Conservation (phyloP, 2,888 invertebrate genomes). For the Lasiommata megera region DNA sequence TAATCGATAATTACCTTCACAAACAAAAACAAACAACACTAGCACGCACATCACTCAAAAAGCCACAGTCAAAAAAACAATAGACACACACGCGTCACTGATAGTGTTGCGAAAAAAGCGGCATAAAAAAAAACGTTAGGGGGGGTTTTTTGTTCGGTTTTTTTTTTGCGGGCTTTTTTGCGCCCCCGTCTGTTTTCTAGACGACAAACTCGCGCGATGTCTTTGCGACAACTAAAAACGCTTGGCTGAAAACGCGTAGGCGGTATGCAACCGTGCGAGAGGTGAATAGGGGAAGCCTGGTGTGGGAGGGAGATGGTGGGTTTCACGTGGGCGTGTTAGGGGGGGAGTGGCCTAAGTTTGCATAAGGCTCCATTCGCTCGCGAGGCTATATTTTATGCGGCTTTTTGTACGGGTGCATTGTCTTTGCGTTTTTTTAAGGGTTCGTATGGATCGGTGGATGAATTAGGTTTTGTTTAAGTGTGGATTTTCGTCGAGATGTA, state of each 20-base stretch:
- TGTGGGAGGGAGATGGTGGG: constrained; percentile 45
- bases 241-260: constrained; percentile 66
- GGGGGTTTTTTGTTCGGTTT: neutral
- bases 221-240: constrained; percentile 76
- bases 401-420: constrained; percentile 72
- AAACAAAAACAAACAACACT: constrained; percentile 41
- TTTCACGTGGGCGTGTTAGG: constrained; percentile 57
- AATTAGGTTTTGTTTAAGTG: constrained; percentile 15
- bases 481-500: constrained; percentile 16
- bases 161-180: constrained; percentile 40
- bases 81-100: constrained; percentile 39
- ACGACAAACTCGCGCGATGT: constrained; percentile 60
- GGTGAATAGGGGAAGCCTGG: constrained; percentile 36
- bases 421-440: constrained; percentile 56
- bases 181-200: constrained; percentile 36
- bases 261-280: constrained; percentile 60
- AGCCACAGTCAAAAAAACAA: constrained; percentile 43
- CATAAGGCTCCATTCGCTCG: constrained; percentile 56
- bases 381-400: constrained; percentile 59
- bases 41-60: constrained; percentile 49
- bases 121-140: neutral
- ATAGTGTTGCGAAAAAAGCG: constrained; percentile 9
- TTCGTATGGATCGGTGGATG: constrained; percentile 31
- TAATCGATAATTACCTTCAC: constrained; percentile 48
- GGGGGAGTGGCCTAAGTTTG: constrained; percentile 66